Base-by-base conservation (phyloP, 1,140 invertebrate genomes). In the Akabosia matsudoensis region DNA sequence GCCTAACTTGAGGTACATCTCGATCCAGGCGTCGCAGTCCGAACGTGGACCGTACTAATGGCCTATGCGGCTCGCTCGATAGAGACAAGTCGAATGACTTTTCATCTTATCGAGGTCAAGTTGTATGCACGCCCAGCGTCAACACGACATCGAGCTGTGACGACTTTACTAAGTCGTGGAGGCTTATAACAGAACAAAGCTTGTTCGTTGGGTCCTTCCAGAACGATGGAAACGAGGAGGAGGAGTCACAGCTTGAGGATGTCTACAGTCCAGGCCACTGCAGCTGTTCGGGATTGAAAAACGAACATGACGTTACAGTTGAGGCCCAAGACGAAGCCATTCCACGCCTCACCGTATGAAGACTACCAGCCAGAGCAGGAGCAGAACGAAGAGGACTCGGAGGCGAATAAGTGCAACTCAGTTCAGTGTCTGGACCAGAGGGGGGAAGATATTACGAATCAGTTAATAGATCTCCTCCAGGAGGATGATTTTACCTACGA, bases 11-110 rank as follows among this genome's bases (percentile, higher is more conserved):
- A 30, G 80, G 14, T 80, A 78, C 45, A 76, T 82, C 1, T 76
- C 30, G 16, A 75, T 82, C 26, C 76, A 82, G 72, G 82, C 80
- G 0, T 82, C 80, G 7, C 34, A 72, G 0, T 61, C 78, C 18
- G 82, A 82, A n/a, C 70, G 64, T 82, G 73, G 76, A 80, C 14
- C 74, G 79, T 67, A 82, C 80, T 16, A 22, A 45, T 7, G 80
- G 80, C 10, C 74, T 81, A 10, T 81, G 80, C 54, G 79, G 80
- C n/a, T 79, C 78, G 24, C 79, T 79, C 67, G 80, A 81, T 34
- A 52, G 77, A n/a, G 56, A 79, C 31, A 31, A 24, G 3, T 70
- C 70, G 1, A 81, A 81, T 70, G 80, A 81, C 51, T 79, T 81
- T 34, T 73, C 73, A 0, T 77, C 75, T 14, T 79, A 76, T 45